Evolutionary conservation across 1,140 invertebrate genomes (phyloP), one percentile per base, ranked within the genome.

Genomic region (Pollicipes pollicipes): DNA sequence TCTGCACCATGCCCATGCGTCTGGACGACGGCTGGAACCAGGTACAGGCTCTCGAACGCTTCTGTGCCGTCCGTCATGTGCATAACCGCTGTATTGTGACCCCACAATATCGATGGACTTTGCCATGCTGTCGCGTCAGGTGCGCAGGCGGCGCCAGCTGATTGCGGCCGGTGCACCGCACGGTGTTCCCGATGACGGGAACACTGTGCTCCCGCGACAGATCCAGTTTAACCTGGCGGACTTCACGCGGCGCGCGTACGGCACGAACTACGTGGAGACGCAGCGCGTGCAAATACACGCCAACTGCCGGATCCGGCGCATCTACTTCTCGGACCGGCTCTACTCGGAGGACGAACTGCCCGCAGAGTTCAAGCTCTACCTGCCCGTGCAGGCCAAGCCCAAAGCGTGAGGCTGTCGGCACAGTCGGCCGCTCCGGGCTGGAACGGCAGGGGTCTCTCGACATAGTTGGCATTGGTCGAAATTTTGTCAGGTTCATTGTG

Each of bases 311-410:
- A 95, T 99, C 75, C 83, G 97, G 76, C 85, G 97, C 78, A 95
- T 99, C 0, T 99, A 99, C 78, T 99, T 99, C 81, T 97, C 96
- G 16, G 97, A 99, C 81, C 85, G 96, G 78, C 81, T 99, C 16
- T 99, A 99, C 82, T 93, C 95, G 1, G 97, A 99, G 85, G 97
- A 99, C 81, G 97, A 99, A 82, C 82, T 99, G 73, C 97, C 97
- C 29, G 93, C 96, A 45, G 97, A 99, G 82, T 99, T 99, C 78
- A 99, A 99, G 83, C 82, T 99, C 71, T 99, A 93, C 84, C 86
- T 93, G 75, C 93, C 93, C 0, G 93, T 94, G 76, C 90, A 92
- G 77, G 90, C 89, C 76, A 90, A 90, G 80, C 82, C 84, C 30
- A 77, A 76, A 68, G 69, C 26, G 70, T 64, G 73, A 66, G 71